Base-by-base conservation (phyloP, 1,140 invertebrate genomes). In the Oedothorax gibbosus region DNA sequence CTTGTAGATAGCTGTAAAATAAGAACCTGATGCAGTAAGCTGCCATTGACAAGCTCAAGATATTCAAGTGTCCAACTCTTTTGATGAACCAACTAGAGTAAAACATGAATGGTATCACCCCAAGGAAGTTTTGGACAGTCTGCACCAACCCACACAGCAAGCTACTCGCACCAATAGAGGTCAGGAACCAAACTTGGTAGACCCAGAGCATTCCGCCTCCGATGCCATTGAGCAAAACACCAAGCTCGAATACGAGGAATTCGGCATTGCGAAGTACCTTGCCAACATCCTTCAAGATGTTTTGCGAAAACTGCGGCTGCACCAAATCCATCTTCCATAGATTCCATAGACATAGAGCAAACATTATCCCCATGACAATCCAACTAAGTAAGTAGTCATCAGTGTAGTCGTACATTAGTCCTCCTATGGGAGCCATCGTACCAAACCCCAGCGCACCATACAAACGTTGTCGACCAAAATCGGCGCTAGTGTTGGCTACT, bases 21-120 rank as follows among this genome's bases (percentile, higher is more conserved):
- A 96, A 91, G 88, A 97, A 96, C 68, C 96, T 92, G 2, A 94
- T 87, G 68, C 21, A 49, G 88, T 95, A 95, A 0, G 92, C 93
- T 53, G 94, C 90, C 15, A 97, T 91, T 4, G 96, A 94, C 50
- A 97, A 87, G 18, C 94, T 94, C 93, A 98, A 95, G 82, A 94
- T 93, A 87, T 95, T 92, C 0, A 95, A 90, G 88, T 97, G 95
- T 0, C 96, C 96, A 0, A 98, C 90, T 89, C 94, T 95, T 86
- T 94, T 94, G 1, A 98, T 91, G 65, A 98, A 93, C 88, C 90
- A 92, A 35, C 95, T 95, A 80, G 96, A 96, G 11, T 95, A 88
- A 89, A 97, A 96, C 90, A 97, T 95, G 87, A 97, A 95, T 0
- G 96, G 96, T 83, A 97, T 89, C 90, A 97, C 96, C 15, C 97